These are phyloP conservation scores for Metellina segmentata DNA, from an alignment of 2,888 invertebrate genomes.

Conservation along the genomic window DNA sequence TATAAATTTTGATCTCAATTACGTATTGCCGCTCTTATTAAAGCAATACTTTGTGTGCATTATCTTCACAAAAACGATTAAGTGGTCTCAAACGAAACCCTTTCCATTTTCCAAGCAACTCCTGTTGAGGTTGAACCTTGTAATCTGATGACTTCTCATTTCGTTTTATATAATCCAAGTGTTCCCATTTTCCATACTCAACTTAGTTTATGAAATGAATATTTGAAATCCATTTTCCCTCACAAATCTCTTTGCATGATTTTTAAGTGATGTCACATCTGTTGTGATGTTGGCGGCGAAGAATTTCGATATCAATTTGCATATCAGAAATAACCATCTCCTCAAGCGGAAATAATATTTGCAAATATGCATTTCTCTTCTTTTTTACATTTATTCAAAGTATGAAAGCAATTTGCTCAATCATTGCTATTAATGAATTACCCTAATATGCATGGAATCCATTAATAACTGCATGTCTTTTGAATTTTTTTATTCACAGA, in stretches of 20 bases:
- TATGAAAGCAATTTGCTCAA: constrained; percentile 36
- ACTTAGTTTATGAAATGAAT: constrained; percentile 9
- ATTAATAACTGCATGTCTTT: constrained; percentile 69
- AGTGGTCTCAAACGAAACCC: constrained; percentile 37
- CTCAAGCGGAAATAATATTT: neutral
- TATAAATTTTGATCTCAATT: too few species aligned
- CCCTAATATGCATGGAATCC: constrained; percentile 45
- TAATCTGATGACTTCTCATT: neutral
- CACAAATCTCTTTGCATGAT: neutral
- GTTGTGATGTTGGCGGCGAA: neutral
- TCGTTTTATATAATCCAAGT: neutral
- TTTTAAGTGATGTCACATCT: neutral
- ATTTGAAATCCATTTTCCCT: constrained; percentile 1
- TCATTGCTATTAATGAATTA: neutral
- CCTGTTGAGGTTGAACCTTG: neutral
- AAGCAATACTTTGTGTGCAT: too few species aligned
- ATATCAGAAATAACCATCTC: neutral
- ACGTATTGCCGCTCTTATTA: too few species aligned
- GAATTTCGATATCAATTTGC: neutral
- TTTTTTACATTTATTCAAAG: constrained; percentile 16
- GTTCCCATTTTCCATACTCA: neutral
- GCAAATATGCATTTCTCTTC: constrained; percentile 2
- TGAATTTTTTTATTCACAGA: constrained; percentile 61
- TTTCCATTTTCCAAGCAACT: constrained; percentile 3
- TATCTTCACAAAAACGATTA: constrained; percentile 4